A percentile compares a stretch with the other conserved stretches of the same genome.
phyloP scores from a whole-genome alignment of 2,888 invertebrate species.

The Drosophila greeni region DNA sequence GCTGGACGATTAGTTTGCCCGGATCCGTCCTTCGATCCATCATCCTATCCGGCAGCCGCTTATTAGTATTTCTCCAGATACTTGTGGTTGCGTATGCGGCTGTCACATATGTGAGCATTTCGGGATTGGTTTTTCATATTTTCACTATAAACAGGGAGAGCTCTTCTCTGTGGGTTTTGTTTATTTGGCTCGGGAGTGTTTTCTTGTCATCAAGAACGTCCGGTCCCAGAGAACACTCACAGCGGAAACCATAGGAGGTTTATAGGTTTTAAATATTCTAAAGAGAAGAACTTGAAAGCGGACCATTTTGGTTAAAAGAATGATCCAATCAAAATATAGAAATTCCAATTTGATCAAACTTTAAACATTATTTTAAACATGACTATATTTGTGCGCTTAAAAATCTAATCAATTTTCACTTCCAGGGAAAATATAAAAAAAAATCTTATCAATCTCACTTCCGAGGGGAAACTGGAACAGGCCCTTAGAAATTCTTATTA shows the following conservation, averaged over 20 bases:
- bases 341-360: too few relatives aligned
- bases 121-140: slow-evolving; percentile 38
- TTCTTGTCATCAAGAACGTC: slow-evolving; percentile 40
- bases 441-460: neutral
- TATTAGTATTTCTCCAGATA: slow-evolving; percentile 49
- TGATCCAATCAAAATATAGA: too few relatives aligned
- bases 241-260: slow-evolving; percentile 49
- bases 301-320: neutral
- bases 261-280: neutral
- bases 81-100: slow-evolving; percentile 17
- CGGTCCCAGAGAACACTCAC: slow-evolving; percentile 48
- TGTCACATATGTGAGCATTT: slow-evolving; percentile 43
- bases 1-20: slow-evolving; percentile 20
- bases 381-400: too few relatives aligned
- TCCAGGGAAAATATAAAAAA: too few relatives aligned
- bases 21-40: slow-evolving; percentile 27
- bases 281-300: neutral
- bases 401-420: too few relatives aligned
- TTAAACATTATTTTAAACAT: too few relatives aligned
- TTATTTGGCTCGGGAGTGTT: slow-evolving; percentile 48
- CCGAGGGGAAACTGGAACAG: neutral
- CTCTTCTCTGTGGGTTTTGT: slow-evolving; percentile 42
- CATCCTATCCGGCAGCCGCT: slow-evolving; percentile 36
- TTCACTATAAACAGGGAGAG: slow-evolving; percentile 41
- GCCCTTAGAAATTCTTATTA: slow-evolving; percentile 57